A percentile compares a stretch with the other conserved stretches of the same genome.
phyloP scores from a whole-genome alignment of 1,140 invertebrate species.

The Aporrectodea caliginosa region DNA sequence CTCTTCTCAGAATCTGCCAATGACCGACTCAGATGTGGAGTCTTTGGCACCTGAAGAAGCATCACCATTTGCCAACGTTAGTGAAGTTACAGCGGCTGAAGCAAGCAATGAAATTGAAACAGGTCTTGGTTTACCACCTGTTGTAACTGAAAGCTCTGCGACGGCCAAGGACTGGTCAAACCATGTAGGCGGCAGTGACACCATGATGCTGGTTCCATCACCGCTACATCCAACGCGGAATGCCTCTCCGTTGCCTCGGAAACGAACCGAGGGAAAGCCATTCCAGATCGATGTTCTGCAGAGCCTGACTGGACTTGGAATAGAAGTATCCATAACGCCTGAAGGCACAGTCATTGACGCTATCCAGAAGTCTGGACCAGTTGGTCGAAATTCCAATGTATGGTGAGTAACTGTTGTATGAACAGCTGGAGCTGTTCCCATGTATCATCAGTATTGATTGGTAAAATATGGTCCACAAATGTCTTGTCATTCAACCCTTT shows the following conservation, averaged over 20 bases:
- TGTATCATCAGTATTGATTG: too few species aligned
- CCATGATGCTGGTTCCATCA: neutral
- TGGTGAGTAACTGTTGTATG: slow-evolving; percentile 36
- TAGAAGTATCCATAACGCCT: slow-evolving; percentile 38
- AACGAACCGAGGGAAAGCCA: slow-evolving; percentile 36
- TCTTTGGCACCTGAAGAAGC: too few species aligned
- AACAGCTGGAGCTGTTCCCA: too few species aligned
- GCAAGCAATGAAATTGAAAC: too few species aligned
- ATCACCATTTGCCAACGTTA: too few species aligned
- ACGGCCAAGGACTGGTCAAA: neutral
- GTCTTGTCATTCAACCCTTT: neutral
- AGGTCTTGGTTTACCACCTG: too few species aligned
- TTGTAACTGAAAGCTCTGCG: too few species aligned
- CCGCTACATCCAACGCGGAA: neutral
- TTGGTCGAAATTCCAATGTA: slow-evolving; percentile 42
- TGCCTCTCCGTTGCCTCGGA: neutral
- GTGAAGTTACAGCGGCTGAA: too few species aligned
- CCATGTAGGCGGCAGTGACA: neutral
- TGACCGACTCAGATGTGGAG: too few species aligned
- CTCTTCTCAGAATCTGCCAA: too few species aligned
- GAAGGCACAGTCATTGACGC: slow-evolving; percentile 41
- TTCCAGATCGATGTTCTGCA: slow-evolving; percentile 46
- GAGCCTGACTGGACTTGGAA: slow-evolving; percentile 45
- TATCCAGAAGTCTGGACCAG: slow-evolving; percentile 41
- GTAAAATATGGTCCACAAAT: neutral